Evolutionary conservation across 2,797 vertebrate genomes (phyloP).

Genomic region (Tauraco hartlaubi): DNA sequence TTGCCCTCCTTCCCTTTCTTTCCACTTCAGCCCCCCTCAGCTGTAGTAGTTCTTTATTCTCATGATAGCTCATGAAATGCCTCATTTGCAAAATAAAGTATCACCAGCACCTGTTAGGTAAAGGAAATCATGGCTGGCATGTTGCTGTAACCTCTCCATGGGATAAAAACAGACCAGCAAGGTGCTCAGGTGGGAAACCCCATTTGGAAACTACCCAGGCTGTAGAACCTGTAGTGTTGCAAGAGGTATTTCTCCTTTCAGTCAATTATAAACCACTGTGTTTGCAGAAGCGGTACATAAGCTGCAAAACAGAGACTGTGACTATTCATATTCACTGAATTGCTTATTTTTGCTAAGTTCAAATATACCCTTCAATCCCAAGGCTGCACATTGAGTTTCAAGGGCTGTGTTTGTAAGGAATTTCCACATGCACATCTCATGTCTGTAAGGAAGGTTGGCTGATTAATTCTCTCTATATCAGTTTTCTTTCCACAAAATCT

Average conservation of each 20-base stretch:
- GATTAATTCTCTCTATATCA: background rate
- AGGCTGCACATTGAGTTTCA: background rate
- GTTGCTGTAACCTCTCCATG: background rate
- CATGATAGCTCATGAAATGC: background rate
- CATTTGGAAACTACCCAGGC: background rate
- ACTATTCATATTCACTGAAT: constrained; percentile 2
- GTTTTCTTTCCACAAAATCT: background rate
- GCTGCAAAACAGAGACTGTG: background rate
- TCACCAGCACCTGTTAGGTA: background rate
- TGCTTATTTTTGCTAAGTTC: background rate
- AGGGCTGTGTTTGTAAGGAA: background rate
- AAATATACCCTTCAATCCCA: background rate
- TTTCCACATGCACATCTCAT: background rate
- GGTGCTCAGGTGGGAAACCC: background rate
- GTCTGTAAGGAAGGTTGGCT: background rate
- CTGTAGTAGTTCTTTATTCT: background rate
- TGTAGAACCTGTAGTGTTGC: constrained; percentile 13
- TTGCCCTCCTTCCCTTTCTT: background rate
- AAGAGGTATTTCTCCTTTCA: constrained; percentile 23
- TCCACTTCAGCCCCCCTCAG: background rate
- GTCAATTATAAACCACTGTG: constrained; percentile 11
- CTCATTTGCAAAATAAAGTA: constrained; percentile 31
- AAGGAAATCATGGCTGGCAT: background rate
- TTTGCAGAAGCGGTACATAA: constrained; percentile 16
- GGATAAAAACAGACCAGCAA: background rate